These are phyloP conservation scores for Geotria australis DNA, from an alignment of 2,797 vertebrate genomes.

Conservation along the genomic window DNA sequence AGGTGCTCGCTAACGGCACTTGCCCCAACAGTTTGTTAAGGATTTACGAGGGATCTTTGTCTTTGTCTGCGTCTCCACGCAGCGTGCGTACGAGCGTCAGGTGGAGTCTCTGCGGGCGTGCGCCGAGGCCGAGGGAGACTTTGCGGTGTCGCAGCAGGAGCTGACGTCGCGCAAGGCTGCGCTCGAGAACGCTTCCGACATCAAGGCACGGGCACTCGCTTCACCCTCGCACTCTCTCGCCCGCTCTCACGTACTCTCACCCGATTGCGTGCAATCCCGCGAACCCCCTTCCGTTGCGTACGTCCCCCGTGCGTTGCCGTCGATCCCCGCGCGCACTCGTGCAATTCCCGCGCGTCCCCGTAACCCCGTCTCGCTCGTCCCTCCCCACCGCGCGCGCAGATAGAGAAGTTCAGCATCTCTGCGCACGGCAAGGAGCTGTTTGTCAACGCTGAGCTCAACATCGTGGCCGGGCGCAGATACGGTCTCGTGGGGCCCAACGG, in stretches of 20 bases:
- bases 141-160: conserved; percentile 61
- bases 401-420: conserved; percentile 76
- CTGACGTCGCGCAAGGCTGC: conserved; percentile 61
- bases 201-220: conserved; percentile 22
- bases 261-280: no score
- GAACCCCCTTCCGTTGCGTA: no score
- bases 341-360: no score
- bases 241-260: no score
- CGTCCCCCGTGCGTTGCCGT: no score
- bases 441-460: conserved; percentile 53
- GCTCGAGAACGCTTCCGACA: conserved; percentile 70
- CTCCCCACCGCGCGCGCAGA: conserved; percentile 9
- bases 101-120: conserved; percentile 35
- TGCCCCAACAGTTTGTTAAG: no score
- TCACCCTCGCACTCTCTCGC: no score
- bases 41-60: background rate
- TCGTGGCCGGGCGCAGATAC: conserved; percentile 54
- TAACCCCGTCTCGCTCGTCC: background rate
- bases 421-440: conserved; percentile 75
- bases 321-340: no score
- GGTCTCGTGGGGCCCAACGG: conserved; percentile 82
- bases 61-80: background rate
- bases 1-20: no score
- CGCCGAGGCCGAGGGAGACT: conserved; percentile 39
- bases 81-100: conserved; percentile 55